A percentile compares a stretch with the other conserved stretches of the same genome.
Evolutionary conservation across 2,888 invertebrate genomes (phyloP).

Genomic region (Syritta pipiens): DNA sequence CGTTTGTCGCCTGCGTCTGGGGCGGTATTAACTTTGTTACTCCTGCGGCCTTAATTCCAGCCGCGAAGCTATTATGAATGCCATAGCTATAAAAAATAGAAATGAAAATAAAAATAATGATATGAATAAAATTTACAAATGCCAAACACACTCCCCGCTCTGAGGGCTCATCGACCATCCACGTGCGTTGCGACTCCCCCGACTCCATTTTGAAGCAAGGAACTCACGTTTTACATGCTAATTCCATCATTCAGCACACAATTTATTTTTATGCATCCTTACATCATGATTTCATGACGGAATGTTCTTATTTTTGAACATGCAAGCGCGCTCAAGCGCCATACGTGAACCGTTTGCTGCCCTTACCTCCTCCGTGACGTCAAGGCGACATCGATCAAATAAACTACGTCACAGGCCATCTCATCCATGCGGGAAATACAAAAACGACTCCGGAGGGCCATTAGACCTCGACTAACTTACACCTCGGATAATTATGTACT

Average conservation of each 20-base stretch:
- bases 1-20: too few relatives aligned
- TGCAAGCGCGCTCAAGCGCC: constrained; percentile 5
- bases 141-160: neutral
- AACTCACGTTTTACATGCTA: constrained; percentile 35
- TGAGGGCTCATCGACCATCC: neutral
- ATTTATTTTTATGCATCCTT: constrained; percentile 50
- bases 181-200: constrained; percentile 12
- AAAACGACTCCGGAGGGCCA: constrained; percentile 7
- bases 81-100: too few relatives aligned
- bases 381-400: constrained; percentile 60
- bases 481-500: constrained; percentile 35
- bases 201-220: neutral
- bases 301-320: constrained; percentile 4
- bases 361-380: constrained; percentile 29
- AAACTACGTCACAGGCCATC: constrained; percentile 26
- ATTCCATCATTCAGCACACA: constrained; percentile 33
- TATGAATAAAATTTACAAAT: constrained; percentile 1
- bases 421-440: constrained; percentile 14
- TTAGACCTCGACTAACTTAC: constrained; percentile 41
- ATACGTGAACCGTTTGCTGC: constrained; percentile 1
- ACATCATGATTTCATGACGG: constrained; percentile 33
- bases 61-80: too few relatives aligned
- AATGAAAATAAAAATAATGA: too few relatives aligned
- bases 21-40: too few relatives aligned
- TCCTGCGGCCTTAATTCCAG: too few relatives aligned